phyloP scores from a whole-genome alignment of 2,797 vertebrate species.

The Cryptoprocta ferox region DNA sequence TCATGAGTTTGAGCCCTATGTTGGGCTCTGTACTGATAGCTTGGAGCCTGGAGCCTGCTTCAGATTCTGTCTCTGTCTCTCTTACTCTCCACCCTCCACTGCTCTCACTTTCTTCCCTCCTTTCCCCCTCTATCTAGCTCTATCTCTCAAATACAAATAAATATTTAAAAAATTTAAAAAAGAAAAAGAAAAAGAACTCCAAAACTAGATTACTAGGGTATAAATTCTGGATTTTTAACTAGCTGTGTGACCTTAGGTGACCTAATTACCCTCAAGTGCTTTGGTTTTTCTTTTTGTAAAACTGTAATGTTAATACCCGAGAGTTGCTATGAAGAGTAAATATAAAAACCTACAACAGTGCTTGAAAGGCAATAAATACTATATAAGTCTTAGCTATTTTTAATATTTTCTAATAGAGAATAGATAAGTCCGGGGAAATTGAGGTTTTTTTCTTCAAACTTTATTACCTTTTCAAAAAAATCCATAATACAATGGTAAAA shows the following conservation, averaged over 20 bases:
- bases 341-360: background rate
- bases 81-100: too few relatives aligned
- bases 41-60: too few relatives aligned
- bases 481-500: background rate
- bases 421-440: background rate
- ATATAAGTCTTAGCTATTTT: background rate
- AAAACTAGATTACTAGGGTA: background rate
- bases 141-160: too few relatives aligned
- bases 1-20: too few relatives aligned
- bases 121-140: too few relatives aligned
- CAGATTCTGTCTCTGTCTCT: too few relatives aligned
- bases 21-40: too few relatives aligned
- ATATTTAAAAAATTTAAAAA: too few relatives aligned
- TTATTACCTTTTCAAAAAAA: background rate
- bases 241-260: background rate
- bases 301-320: background rate
- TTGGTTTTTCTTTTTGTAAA: background rate
- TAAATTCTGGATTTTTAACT: background rate
- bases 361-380: rapidly evolving
- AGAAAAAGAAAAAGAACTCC: background rate
- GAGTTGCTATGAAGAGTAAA: background rate
- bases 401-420: background rate
- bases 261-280: background rate
- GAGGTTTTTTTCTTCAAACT: background rate
- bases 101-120: too few relatives aligned